Evolutionary conservation across 2,888 invertebrate genomes (phyloP), one percentile per base, ranked within the genome.

Genomic region (Drosophila anceps): DNA sequence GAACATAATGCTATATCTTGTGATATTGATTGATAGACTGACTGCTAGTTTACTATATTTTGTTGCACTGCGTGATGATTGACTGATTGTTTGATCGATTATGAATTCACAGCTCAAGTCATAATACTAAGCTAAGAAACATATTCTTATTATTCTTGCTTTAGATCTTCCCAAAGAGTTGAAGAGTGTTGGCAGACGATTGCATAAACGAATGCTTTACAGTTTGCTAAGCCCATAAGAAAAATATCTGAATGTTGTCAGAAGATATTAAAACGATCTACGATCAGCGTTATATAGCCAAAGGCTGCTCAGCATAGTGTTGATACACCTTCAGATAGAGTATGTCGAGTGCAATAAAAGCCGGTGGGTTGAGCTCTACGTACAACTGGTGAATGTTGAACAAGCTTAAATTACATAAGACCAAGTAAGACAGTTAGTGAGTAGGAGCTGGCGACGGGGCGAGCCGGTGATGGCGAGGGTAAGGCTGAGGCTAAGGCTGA

Each of bases 391-490:
- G 73, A 73, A 82, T 76, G 82, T 60, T 79, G 55, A 81, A 79
- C 82, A 79, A 83, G 85, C 85, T 84, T 84, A 81, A 82, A 77
- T 77, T 74, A 82, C 84, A 74, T 54, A 77, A 71, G 65, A 37
- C 53, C 35, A 20, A 53, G 53, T 24, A 37, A 53, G 53, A 24
- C 15, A 50, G 46, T 24, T 43, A 29, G 50, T 43, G 48, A 43
- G 41, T 13, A 31, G 13, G 35, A 41, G 37, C n/a, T n/a, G n/a
- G n/a, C n/a, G n/a, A n/a, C n/a, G 62, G 29, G 9, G 50, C 50
- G 59, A 51, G 29, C 44, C 18, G 43, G 48, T 12, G 33, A 64
- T 18, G n/a, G 54, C 43, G 62, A 59, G 24, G 13, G 46, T 10
- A n/a, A n/a, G n/a, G n/a, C n/a, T n/a, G n/a, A n/a, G n/a, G n/a